phyloP scores from a whole-genome alignment of 2,797 vertebrate species.

The Coregonus suidteri region DNA sequence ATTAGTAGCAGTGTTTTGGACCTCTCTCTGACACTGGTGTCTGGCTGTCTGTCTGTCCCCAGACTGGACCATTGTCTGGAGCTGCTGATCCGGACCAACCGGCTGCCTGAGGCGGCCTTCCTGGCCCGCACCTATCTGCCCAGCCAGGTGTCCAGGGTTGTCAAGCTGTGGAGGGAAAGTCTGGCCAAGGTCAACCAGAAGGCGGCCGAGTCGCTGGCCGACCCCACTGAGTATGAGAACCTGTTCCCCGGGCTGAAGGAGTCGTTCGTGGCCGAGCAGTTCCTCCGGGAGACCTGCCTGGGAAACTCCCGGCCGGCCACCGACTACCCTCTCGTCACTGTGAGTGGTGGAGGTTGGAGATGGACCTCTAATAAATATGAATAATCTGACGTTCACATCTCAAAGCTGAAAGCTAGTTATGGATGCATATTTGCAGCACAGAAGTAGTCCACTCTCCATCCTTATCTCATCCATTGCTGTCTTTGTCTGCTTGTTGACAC shows the following conservation, averaged over 20 bases:
- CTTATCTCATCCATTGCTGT: background rate
- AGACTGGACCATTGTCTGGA: slow-evolving; percentile 96
- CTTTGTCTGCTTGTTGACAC: slow-evolving; percentile 27
- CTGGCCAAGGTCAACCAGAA: slow-evolving; percentile 96
- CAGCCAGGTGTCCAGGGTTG: slow-evolving; percentile 96
- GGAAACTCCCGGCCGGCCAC: slow-evolving; percentile 81
- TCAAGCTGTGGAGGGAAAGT: slow-evolving; percentile 94
- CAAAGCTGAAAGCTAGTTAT: background rate
- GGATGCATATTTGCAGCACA: too few species aligned
- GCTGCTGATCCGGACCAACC: slow-evolving; percentile 92
- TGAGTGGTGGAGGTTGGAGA: slow-evolving; percentile 64
- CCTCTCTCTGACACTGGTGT: background rate
- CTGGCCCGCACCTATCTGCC: slow-evolving; percentile 95
- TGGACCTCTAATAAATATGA: background rate
- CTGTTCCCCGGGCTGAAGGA: slow-evolving; percentile 96
- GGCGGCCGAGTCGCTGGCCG: slow-evolving; percentile 95
- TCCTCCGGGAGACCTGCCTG: slow-evolving; percentile 81
- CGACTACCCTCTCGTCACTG: slow-evolving; percentile 91
- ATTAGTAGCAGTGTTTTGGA: background rate
- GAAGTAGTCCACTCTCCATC: background rate
- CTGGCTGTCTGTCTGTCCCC: slow-evolving; percentile 19
- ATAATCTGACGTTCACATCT: background rate
- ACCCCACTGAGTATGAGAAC: slow-evolving; percentile 98
- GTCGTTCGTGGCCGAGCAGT: slow-evolving; percentile 91
- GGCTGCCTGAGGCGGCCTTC: slow-evolving; percentile 96